Evolutionary conservation across 1,140 invertebrate species (phyloP).

Genomic region (Drosophila neocordata): DNA sequence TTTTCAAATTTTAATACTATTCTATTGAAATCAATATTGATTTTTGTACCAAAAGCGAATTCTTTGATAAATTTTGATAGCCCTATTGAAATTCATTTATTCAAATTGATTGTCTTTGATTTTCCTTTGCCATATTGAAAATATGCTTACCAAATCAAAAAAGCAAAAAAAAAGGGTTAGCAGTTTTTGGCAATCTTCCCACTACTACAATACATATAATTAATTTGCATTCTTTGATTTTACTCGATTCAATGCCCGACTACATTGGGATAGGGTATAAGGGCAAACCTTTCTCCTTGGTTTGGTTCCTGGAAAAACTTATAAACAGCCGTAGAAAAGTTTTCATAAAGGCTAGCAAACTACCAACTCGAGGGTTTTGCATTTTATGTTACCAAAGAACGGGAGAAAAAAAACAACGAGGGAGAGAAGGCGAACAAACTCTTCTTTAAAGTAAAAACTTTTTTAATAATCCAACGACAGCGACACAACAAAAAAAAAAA

Average conservation of each 20-base stretch:
- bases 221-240: not conserved
- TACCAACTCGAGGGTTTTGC: slow-evolving; percentile 69
- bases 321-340: slow-evolving; percentile 74
- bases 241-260: not conserved
- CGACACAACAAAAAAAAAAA: slow-evolving; percentile 30
- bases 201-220: too few species aligned
- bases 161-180: too few species aligned
- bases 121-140: too few species aligned
- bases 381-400: slow-evolving; percentile 63
- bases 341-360: slow-evolving; percentile 72
- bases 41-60: too few species aligned
- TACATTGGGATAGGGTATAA: not conserved
- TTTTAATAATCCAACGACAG: slow-evolving; percentile 78
- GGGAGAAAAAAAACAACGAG: slow-evolving; percentile 4
- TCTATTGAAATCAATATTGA: too few species aligned
- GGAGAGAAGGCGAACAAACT: slow-evolving; percentile 43
- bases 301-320: slow-evolving; percentile 44
- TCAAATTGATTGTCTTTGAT: too few species aligned
- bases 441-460: slow-evolving; percentile 70
- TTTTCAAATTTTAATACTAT: too few species aligned
- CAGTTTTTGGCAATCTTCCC: too few species aligned
- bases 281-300: not conserved
- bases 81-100: too few species aligned
- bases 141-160: too few species aligned
- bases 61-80: too few species aligned